phyloP scores from a whole-genome alignment of 1,140 invertebrate genomes.

The Harpegnathos saltator region DNA sequence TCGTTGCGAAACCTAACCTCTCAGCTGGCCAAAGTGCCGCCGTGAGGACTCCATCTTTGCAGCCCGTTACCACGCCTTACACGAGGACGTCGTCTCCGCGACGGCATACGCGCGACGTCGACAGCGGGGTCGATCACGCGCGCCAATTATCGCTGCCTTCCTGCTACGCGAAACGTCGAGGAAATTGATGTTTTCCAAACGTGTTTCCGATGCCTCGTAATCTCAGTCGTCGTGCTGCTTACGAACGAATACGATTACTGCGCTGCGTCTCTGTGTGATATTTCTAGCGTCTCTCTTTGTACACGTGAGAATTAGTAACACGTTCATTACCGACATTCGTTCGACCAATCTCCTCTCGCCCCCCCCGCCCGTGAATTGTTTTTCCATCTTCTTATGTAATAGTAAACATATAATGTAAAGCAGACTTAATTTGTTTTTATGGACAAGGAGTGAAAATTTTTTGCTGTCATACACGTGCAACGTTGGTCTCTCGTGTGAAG shows the following conservation, averaged over 20 bases:
- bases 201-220: neutral
- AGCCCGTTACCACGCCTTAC: slow-evolving; percentile 69
- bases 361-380: no score
- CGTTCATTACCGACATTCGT: no score
- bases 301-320: no score
- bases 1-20: slow-evolving; percentile 75
- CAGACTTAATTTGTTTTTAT: no score
- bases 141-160: neutral
- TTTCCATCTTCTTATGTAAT: no score
- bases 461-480: no score
- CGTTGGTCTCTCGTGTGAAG: no score
- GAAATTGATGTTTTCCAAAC: slow-evolving; percentile 35
- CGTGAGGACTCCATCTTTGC: slow-evolving; percentile 76
- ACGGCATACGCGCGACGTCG: slow-evolving; percentile 22
- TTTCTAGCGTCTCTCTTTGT: no score
- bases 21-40: slow-evolving; percentile 41
- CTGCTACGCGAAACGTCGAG: neutral
- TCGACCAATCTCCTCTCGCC: no score
- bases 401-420: no score
- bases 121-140: neutral
- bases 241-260: slow-evolving; percentile 10
- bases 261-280: neutral
- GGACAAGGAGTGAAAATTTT: no score
- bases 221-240: neutral
- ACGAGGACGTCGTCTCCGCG: neutral